Evolutionary conservation across 92 coral and sea anemone genomes (phyloP), one percentile per base, ranked within the genome.

Genomic region (Parazoanthus swiftii): DNA sequence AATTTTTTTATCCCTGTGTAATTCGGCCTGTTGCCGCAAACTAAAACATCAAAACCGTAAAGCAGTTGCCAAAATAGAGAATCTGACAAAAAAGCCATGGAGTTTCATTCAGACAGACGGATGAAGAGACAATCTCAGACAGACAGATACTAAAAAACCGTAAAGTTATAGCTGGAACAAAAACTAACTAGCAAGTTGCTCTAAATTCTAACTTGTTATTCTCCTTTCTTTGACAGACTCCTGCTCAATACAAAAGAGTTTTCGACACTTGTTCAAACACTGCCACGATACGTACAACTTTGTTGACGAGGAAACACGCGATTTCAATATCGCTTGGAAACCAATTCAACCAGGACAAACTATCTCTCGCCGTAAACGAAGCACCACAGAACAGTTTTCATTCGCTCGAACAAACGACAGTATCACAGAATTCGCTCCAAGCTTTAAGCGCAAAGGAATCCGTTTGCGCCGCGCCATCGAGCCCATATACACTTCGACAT

Each of bases 391-490:
- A 58, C 98, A 95, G 81, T 91, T 95, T 85, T 81, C 82, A 14
- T 95, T 91, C 73, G 74, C 79, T 0, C 58, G 68, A 80, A 80
- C 51, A 81, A 85, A 85, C 72, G 18, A 29, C 39, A 70, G 16
- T 15, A 83, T 93, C 44, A 83, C 78, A 16, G 70, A 79, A 51
- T 88, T 76, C 36, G 90, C 87, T 13, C 88, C 85, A 35, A 18
- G 80, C 21, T 16, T 72, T 65, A 76, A 86, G 35, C 71, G 75
- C 77, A 26, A 23, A 21, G 51, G 79, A 29, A 10, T 18, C 21
- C 96, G 99, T 70, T 68, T 51, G 29, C 96, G 98, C 35, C 92
- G 99, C 76, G 93, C 94, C n/a, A 81, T 96, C 48, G 99, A 93
- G 63, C 99, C 99, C 13, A 86, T 96, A 21, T 92, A 93, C 85